Evolutionary conservation across 2,888 invertebrate genomes (phyloP), one percentile per base, ranked within the genome.

Genomic region (Limenitis arthemis): DNA sequence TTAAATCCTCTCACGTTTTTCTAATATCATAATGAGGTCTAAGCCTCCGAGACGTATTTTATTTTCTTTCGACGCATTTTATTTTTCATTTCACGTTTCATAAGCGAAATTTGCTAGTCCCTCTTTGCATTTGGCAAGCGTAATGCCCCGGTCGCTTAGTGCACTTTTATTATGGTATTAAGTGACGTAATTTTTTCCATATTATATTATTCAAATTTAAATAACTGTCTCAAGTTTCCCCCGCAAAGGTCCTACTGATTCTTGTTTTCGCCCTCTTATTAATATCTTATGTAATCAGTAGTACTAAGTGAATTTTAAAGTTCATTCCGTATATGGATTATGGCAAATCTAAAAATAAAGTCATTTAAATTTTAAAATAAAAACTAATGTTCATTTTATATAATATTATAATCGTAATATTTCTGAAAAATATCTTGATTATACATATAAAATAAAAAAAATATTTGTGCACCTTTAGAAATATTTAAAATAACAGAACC

Each of bases 181-280:
- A 87, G 86, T 86, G 87, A 86, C 85, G 86, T 87, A 87, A 86
- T 87, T 87, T 87, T 86, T 87, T 86, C 77, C 85, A 84, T 86
- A 85, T 87, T 85, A 87, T 87, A 86, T 86, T 87, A 87, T 87
- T 87, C 84, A 87, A 87, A 87, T 87, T 87, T 87, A 86, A 87
- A 87, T 87, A 87, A 87, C 87, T 87, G 87, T 87, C 87, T 87
- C 82, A 80, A 77, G 80, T 84, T 82, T 81, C 85, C 85, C 84
- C 76, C 67, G 72, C 70, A 68, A 69, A 75, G 75, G 76, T 79
- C 72, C 76, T 73, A 76, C 75, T 75, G n/a, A n/a, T n/a, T n/a
- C n/a, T n/a, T n/a, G n/a, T n/a, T n/a, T n/a, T n/a, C n/a, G n/a
- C n/a, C n/a, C n/a, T n/a, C n/a, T n/a, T n/a, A n/a, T n/a, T 20